Base-by-base conservation (phyloP, 2,888 invertebrate species). In the Malthinus seriepunctatus region DNA sequence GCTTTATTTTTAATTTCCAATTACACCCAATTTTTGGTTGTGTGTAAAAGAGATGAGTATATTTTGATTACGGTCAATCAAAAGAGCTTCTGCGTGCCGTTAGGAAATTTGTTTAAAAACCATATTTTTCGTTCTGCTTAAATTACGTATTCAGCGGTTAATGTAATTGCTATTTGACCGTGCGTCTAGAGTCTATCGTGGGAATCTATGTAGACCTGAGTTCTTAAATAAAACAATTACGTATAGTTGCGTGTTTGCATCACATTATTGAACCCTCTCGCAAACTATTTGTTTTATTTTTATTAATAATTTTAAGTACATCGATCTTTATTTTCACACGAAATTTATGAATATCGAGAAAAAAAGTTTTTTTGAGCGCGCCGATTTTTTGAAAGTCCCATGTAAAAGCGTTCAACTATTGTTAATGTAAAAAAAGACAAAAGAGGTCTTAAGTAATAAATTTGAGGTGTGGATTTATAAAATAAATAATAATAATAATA, bases 151-250 rank as follows among this genome's bases (percentile, higher is more conserved):
- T 73, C 72, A 72, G 69, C 70, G 72, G 71, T 74, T 74, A 70
- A 66, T 71, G 74, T 75, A 76, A 76, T 76, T 76, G 73, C 71
- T 72, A 69, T 71, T 74, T 73, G 71, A 70, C 68, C 69, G 71
- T 71, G 71, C 70, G 68, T 73, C 72, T 67, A 70, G 67, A 73
- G 71, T 71, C 72, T 73, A 75, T 76, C 78, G 78, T 78, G 78
- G 78, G 76, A 76, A 74, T 71, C 70, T 61, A 53, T 47, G 56
- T 53, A 61, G 44, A 57, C 68, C 67, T 65, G 64, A 65, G 73
- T 73, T 75, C 74, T 76, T 75, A 77, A 78, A 78, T 78, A 74
- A 78, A 78, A 78, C 78, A 78, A 78, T 78, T 78, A 78, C 77
- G 73, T 23, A 23, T 67, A 76, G 72, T 77, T 78, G 78, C 78